These are phyloP conservation scores for Mus pahari DNA, from an alignment of 2,113 vertebrate genomes.

Conservation along the genomic window DNA sequence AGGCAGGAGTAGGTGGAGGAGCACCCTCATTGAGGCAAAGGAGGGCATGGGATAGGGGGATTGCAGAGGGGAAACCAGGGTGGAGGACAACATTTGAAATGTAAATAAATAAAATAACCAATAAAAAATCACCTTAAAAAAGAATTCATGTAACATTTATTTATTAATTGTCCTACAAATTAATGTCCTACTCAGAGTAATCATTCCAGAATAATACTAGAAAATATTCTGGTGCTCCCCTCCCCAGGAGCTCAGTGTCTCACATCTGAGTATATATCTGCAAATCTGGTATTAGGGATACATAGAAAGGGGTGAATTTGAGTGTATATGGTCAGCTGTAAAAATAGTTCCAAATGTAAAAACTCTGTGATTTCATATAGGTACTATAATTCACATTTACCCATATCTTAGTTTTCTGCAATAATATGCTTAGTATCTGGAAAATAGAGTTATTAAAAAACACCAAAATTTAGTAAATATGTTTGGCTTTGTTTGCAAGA, in stretches of 20 bases:
- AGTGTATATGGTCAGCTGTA: accelerated
- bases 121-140: background rate
- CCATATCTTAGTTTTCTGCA: background rate
- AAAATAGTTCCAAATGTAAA: background rate
- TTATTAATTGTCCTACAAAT: background rate
- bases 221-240: background rate
- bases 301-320: background rate
- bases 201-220: background rate
- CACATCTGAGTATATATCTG: background rate
- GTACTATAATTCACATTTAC: background rate
- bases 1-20: no score
- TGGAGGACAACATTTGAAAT: no score
- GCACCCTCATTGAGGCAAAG: no score
- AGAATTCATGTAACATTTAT: background rate
- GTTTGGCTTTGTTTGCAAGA: background rate
- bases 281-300: background rate
- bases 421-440: background rate
- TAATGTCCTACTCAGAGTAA: background rate
- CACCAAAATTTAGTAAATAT: background rate
- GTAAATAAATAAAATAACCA: no score
- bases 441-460: background rate
- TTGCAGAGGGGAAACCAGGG: no score
- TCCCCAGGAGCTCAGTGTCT: background rate
- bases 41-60: no score
- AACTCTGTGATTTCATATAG: background rate